These are phyloP conservation scores for Mormyrus lacerda DNA, from an alignment of 2,113 vertebrate species.

Conservation along the genomic window DNA sequence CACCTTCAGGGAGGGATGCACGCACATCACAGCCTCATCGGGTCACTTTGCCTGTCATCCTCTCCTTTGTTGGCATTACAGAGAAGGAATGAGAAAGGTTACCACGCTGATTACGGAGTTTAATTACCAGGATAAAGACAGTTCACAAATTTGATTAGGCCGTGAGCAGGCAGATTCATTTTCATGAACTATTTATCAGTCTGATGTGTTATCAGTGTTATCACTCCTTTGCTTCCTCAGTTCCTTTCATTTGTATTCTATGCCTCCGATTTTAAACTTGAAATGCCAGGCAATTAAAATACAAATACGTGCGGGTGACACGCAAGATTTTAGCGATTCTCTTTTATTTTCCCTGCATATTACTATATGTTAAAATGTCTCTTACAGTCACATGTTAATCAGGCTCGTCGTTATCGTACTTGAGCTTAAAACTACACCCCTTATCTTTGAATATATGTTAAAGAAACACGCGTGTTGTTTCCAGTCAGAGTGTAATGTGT, in stretches of 20 bases:
- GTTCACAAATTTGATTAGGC: slow-evolving; percentile 15
- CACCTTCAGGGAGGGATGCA: not conserved
- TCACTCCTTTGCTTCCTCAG: not conserved
- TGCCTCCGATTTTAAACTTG: not conserved
- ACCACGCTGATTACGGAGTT: slow-evolving; percentile 9
- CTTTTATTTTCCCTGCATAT: not conserved
- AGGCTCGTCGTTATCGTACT: not conserved
- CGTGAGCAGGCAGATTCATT: slow-evolving; percentile 11
- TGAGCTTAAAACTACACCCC: not conserved
- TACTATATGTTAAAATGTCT: not conserved
- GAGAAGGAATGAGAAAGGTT: not conserved
- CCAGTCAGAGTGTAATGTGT: not conserved
- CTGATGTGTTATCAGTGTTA: not conserved
- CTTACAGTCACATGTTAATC: not conserved
- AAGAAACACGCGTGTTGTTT: not conserved
- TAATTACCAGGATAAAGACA: slow-evolving; percentile 15
- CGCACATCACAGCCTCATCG: not conserved
- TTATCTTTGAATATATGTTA: not conserved
- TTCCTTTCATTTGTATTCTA: slow-evolving; percentile 7
- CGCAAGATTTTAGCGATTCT: not conserved
- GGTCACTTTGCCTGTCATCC: not conserved
- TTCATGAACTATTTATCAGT: slow-evolving; percentile 13
- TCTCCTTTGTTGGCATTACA: not conserved
- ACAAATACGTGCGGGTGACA: not conserved
- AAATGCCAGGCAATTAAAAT: slow-evolving; percentile 8